A percentile compares a stretch with the other conserved stretches of the same genome.
phyloP scores from a whole-genome alignment of 2,113 vertebrate genomes.

The Pseudonaja textilis region DNA sequence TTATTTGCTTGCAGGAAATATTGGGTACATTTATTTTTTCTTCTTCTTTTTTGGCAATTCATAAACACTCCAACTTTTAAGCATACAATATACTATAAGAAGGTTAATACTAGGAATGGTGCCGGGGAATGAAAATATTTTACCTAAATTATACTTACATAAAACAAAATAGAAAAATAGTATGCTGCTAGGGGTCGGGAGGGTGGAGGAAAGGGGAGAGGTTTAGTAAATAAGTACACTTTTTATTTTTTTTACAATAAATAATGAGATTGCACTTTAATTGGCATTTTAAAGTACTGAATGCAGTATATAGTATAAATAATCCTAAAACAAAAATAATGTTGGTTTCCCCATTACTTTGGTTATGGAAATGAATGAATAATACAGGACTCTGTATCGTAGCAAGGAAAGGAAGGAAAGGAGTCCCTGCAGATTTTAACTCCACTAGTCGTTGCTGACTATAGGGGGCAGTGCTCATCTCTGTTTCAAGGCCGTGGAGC shows the following conservation, averaged over 20 bases:
- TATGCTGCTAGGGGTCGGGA: conserved; percentile 83
- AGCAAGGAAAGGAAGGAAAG: conserved; percentile 51
- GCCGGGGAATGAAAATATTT: conserved; percentile 80
- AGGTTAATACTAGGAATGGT: conserved; percentile 93
- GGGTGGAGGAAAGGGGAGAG: conserved; percentile 69
- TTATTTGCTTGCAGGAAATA: neutral
- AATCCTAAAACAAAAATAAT: conserved; percentile 93
- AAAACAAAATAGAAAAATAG: conserved; percentile 79
- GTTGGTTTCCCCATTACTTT: conserved; percentile 95
- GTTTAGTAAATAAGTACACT: conserved; percentile 98
- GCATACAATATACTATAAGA: conserved; percentile 82
- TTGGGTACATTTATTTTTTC: conserved; percentile 63
- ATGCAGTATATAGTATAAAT: conserved; percentile 99
- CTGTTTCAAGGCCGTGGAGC: neutral
- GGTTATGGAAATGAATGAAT: conserved; percentile 91
- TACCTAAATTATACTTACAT: conserved; percentile 89
- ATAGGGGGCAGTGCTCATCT: neutral
- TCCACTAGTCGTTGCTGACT: neutral
- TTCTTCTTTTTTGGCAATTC: conserved; percentile 80
- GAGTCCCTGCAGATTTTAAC: neutral
- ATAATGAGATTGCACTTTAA: conserved; percentile 99
- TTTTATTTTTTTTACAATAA: conserved; percentile 91
- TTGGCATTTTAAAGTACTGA: conserved; percentile 99
- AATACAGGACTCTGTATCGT: conserved; percentile 83
- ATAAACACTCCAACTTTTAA: conserved; percentile 84